A percentile compares a stretch with the other conserved stretches of the same genome.
phyloP scores from a whole-genome alignment of 2,113 vertebrate genomes.

The Leucopsar rothschildi region DNA sequence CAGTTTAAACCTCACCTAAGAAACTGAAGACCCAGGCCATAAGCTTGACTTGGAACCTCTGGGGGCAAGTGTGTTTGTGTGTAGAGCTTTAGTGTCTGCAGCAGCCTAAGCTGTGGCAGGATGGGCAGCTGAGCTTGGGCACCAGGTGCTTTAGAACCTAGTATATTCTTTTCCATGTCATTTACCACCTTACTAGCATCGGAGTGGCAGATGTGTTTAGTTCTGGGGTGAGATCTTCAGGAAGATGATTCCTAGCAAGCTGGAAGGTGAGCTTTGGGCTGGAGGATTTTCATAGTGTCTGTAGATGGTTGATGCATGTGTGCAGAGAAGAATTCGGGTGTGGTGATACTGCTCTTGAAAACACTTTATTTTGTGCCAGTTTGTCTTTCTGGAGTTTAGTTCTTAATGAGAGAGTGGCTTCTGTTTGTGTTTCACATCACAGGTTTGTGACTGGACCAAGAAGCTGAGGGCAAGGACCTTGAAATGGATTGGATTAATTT shows the following conservation, averaged over 20 bases:
- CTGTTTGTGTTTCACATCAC: neutral
- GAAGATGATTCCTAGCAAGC: neutral
- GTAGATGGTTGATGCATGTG: neutral
- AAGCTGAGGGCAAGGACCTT: neutral
- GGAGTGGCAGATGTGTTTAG: neutral
- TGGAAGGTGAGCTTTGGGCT: neutral
- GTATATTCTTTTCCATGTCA: neutral
- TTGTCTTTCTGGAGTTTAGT: neutral
- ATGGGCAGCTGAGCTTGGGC: neutral
- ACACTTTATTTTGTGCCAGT: neutral
- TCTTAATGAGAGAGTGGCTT: neutral
- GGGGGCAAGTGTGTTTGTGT: neutral
- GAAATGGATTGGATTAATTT: neutral
- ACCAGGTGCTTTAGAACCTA: neutral
- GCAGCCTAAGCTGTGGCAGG: neutral
- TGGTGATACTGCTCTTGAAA: neutral
- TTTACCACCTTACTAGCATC: neutral
- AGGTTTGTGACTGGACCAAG: neutral
- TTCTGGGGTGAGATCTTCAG: neutral
- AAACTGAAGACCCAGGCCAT: neutral
- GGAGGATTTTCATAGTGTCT: neutral
- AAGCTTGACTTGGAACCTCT: neutral
- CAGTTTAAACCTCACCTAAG: neutral
- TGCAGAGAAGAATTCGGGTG: rapidly evolving
- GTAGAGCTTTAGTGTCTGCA: neutral